A percentile compares a stretch with the other conserved stretches of the same genome.
phyloP scores from a whole-genome alignment of 1,140 invertebrate species.

The Drosophila ohnishii region DNA sequence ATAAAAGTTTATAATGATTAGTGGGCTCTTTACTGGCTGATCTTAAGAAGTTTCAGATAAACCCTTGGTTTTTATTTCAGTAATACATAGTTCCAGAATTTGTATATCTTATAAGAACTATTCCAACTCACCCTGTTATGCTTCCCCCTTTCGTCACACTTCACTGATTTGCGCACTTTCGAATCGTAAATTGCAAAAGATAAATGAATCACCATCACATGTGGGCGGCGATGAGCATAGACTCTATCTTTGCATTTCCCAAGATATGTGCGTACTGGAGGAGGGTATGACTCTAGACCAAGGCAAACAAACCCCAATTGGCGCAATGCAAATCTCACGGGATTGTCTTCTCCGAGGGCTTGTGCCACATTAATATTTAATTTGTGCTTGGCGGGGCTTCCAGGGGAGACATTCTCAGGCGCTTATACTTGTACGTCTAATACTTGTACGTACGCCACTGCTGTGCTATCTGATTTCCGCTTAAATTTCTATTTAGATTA shows the following conservation, averaged over 20 bases:
- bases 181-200: neutral
- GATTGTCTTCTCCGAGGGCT: neutral
- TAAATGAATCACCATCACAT: slow-evolving; percentile 4
- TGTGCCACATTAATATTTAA: neutral
- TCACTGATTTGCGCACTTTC: neutral
- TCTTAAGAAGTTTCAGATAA: too few relatives aligned
- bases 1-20: too few relatives aligned
- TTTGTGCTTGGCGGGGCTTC: neutral
- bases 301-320: neutral
- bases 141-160: neutral
- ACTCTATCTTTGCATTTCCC: slow-evolving; percentile 5
- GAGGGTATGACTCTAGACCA: too few relatives aligned
- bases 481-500: slow-evolving; percentile 34
- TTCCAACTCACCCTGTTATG: neutral
- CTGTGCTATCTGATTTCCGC: slow-evolving; percentile 40
- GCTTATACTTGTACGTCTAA: too few relatives aligned
- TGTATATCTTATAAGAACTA: neutral
- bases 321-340: slow-evolving; percentile 6
- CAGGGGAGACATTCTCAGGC: neutral
- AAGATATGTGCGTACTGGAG: neutral
- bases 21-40: too few relatives aligned
- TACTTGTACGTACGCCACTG: neutral
- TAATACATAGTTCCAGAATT: neutral
- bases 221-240: slow-evolving; percentile 3
- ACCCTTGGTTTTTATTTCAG: too few relatives aligned